Evolutionary conservation across 2,113 vertebrate species (phyloP), one percentile per base, ranked within the genome.

Genomic region (Gopherus evgoodei): DNA sequence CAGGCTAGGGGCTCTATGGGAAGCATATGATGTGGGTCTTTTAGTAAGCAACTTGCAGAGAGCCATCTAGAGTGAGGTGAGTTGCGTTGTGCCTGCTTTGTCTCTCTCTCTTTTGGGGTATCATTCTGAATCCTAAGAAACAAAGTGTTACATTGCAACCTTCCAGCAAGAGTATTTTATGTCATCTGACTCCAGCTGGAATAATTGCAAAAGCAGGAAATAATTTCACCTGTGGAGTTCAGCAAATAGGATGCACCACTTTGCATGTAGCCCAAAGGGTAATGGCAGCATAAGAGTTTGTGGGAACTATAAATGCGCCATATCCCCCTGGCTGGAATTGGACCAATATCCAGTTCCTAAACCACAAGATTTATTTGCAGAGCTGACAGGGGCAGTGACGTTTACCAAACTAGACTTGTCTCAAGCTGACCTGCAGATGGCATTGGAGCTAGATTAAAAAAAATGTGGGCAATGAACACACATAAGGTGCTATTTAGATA

Each of bases 401-500:
- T 2, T 94, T 87, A 83, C n/a, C 4, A 91, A 89, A 93, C 44
- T 17, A 59, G 81, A 86, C 3, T 83, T 83, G 62, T 85, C 16
- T 10, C 54, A 87, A 56, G 10, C 44, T 25, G 49, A 90, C 29
- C 53, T 83, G 44, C 10, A 81, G 27, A 29, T 12, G 5, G 14
- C 52, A 1, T 29, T 81, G 86, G 92, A 93, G 24, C 6, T 38
- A 90, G 16, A 90, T 75, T 80, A 96, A 97, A 86, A 94, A 94
- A 16, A 93, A 88, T 91, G 93, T 86, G 95, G 53, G 92, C 88
- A 79, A 25, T 81, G 95, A 92, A 97, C 25, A 85, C 10, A 85
- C 31, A 92, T 10, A 92, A 62, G 69, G 78, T 59, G 47, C 57
- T 80, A 88, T 94, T 97, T 95, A 96, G 86, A 91, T 93, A 92